A percentile compares a stretch with the other conserved stretches of the same genome.
These are phyloP conservation scores for Sinocyclocheilus grahami DNA, from an alignment of 2,113 vertebrate genomes.

Conservation along the genomic window DNA sequence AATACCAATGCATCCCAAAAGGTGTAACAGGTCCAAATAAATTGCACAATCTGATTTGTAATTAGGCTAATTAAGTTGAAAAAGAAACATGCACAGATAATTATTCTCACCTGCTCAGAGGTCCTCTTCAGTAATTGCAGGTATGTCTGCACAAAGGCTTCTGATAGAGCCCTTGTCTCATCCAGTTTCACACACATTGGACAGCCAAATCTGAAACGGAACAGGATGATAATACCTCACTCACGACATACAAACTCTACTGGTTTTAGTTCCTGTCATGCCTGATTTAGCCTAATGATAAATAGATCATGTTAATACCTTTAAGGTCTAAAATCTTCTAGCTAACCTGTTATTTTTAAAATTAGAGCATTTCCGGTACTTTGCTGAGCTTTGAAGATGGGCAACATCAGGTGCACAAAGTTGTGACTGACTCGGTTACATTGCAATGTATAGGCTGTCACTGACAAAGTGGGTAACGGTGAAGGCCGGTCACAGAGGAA, in stretches of 20 bases:
- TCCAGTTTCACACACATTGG: conserved; percentile 68
- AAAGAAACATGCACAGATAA: not conserved
- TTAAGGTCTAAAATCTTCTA: not conserved
- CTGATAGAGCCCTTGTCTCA: conserved; percentile 62
- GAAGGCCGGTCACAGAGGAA: conserved; percentile 36
- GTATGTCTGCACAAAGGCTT: conserved; percentile 54
- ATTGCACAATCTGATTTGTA: not conserved
- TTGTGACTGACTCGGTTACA: conserved; percentile 36
- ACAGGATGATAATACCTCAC: not conserved
- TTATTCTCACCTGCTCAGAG: conserved; percentile 72
- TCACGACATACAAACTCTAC: not conserved
- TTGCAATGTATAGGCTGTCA: conserved; percentile 25
- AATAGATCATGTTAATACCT: not conserved
- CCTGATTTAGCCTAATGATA: not conserved
- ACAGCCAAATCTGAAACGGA: conserved; percentile 68
- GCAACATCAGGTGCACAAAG: not conserved
- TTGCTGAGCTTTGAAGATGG: not conserved
- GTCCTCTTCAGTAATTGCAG: conserved; percentile 69
- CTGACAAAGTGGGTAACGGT: conserved; percentile 32
- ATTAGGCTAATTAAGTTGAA: not conserved
- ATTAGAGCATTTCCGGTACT: not conserved
- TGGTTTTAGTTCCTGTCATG: not conserved
- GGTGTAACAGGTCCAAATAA: not conserved
- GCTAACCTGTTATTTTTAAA: not conserved
- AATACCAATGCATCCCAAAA: not conserved